A percentile compares a stretch with the other conserved stretches of the same genome.
Conservation (phyloP, 2,113 vertebrate species). For the Probosciger aterrimus region DNA sequence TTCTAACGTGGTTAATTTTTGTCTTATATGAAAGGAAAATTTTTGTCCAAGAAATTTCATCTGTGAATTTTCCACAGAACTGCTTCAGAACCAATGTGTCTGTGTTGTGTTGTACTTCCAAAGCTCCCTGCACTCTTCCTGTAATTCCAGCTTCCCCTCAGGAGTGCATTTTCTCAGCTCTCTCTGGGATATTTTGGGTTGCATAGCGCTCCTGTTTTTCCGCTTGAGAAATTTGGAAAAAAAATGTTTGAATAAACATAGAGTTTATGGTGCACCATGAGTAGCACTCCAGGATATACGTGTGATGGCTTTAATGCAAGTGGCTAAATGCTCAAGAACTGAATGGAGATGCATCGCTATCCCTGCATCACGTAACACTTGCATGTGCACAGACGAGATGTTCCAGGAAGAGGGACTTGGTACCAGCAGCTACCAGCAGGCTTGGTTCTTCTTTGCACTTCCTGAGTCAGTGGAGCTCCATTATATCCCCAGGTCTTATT, state of each 20-base stretch:
- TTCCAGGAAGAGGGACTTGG: not conserved
- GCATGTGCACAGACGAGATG: accelerated
- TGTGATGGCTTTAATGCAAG: not conserved
- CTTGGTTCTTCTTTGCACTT: not conserved
- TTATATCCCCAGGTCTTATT: not conserved
- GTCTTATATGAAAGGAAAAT: not conserved
- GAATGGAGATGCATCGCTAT: accelerated
- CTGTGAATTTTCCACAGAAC: not conserved
- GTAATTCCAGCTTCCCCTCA: not conserved
- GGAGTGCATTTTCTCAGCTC: not conserved
- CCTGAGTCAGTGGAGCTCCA: not conserved
- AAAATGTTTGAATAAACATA: not conserved
- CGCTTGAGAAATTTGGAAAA: not conserved
- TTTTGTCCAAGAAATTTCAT: not conserved
- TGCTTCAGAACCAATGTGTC: not conserved
- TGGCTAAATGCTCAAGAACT: not conserved
- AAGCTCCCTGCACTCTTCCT: not conserved
- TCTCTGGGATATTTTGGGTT: not conserved
- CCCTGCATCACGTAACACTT: not conserved
- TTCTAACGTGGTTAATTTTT: not conserved
- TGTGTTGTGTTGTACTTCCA: not conserved
- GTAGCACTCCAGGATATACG: not conserved
- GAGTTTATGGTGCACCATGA: not conserved
- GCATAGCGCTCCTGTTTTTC: not conserved
- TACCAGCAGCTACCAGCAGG: not conserved